These are phyloP conservation scores for Glossophaga mutica DNA, from an alignment of 2,797 vertebrate species.

Conservation along the genomic window DNA sequence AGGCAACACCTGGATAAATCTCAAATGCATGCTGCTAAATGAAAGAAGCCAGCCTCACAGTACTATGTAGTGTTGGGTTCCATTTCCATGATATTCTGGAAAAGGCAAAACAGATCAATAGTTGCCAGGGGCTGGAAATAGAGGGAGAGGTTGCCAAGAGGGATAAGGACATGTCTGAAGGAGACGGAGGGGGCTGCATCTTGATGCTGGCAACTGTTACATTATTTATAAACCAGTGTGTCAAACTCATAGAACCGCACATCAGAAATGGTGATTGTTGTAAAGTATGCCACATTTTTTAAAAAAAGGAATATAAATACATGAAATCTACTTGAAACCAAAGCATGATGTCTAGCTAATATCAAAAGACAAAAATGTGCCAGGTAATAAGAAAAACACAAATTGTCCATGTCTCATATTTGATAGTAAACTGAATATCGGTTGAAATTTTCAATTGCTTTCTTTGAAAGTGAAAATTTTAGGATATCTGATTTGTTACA, in stretches of 20 bases:
- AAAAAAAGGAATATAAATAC: not conserved
- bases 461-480: constrained; percentile 26
- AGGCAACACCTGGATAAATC: not conserved
- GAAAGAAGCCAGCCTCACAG: not conserved
- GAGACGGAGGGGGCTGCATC: not conserved
- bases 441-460: not conserved
- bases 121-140: not conserved
- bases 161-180: not conserved
- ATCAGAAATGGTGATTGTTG: not conserved
- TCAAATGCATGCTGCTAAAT: not conserved
- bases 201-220: not conserved
- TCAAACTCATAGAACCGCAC: not conserved
- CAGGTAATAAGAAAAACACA: not conserved
- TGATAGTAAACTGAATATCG: constrained; percentile 10
- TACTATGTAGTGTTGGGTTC: fast-evolving
- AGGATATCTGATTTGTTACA: not conserved
- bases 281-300: not conserved
- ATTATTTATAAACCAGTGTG: not conserved
- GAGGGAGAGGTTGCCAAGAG: not conserved
- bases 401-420: not conserved
- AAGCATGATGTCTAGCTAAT: not conserved
- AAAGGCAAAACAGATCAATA: not conserved
- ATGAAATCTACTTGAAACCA: not conserved
- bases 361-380: not conserved
- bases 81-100: not conserved